These are phyloP conservation scores for Cyrtonyx montezumae DNA, from an alignment of 2,113 vertebrate genomes.

Conservation along the genomic window DNA sequence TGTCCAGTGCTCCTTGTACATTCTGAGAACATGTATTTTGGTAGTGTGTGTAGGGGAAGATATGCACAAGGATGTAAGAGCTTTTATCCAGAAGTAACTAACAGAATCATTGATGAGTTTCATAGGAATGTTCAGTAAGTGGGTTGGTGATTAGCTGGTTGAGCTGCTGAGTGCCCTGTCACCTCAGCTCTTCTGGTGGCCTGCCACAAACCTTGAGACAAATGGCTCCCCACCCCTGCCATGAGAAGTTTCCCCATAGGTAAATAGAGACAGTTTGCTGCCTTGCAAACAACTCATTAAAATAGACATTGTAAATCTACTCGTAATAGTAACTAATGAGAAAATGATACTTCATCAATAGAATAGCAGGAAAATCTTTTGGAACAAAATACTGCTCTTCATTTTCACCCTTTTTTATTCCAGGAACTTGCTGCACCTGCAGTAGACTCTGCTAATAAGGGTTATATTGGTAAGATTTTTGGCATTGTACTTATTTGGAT, in stretches of 20 bases:
- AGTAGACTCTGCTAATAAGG: slow-evolving; percentile 86
- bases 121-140: background rate
- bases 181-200: background rate
- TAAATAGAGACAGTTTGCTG: background rate
- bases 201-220: background rate
- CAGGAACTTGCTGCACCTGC: slow-evolving; percentile 90
- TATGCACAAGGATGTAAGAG: background rate
- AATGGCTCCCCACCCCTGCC: background rate
- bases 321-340: background rate
- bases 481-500: background rate
- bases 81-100: background rate
- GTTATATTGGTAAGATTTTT: slow-evolving; percentile 89
- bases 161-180: background rate
- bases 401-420: background rate
- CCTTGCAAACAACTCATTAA: background rate
- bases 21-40: background rate
- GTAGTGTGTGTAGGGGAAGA: background rate
- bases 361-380: background rate
- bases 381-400: background rate
- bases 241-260: background rate
- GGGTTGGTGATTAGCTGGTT: background rate
- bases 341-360: background rate
- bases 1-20: background rate
- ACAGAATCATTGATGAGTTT: background rate
- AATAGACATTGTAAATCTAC: background rate